Percentiles rank a stretch among this genome's conserved stretches.
These are phyloP conservation scores for Rhinogobius similis DNA, from an alignment of 2,113 vertebrate genomes.

Conservation along the genomic window DNA sequence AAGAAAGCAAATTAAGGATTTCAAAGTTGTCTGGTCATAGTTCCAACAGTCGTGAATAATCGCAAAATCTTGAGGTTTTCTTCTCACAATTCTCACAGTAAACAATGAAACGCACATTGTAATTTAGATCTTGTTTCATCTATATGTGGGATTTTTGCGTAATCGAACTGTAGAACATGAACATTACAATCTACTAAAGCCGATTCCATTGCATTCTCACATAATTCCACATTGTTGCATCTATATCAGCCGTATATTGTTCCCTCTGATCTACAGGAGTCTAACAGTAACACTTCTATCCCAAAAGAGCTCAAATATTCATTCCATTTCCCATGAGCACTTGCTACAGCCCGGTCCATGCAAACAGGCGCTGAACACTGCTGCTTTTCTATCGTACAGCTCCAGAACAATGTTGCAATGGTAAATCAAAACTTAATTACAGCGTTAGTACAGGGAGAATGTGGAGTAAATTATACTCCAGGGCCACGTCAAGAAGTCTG, in stretches of 20 bases:
- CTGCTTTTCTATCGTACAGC: conserved; percentile 51
- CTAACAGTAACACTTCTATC: conserved; percentile 51
- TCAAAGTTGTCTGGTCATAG: no score
- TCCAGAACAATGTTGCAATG: conserved; percentile 49
- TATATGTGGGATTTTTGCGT: no score
- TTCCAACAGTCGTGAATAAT: no score
- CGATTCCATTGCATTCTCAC: not conserved
- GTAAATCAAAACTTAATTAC: conserved; percentile 57
- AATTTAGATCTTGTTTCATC: no score
- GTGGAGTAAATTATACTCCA: conserved; percentile 50
- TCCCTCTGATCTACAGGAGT: conserved; percentile 9
- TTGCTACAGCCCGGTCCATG: conserved; percentile 6
- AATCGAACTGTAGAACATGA: no score
- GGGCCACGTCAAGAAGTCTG: conserved; percentile 54
- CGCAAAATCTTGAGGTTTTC: no score
- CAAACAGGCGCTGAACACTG: conserved; percentile 28
- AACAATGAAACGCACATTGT: no score
- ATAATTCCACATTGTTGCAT: not conserved
- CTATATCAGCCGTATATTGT: conserved; percentile 17
- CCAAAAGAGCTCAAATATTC: conserved; percentile 37
- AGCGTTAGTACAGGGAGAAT: conserved; percentile 44
- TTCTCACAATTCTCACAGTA: no score
- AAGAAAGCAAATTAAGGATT: no score
- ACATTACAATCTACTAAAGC: not conserved
- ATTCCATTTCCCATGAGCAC: conserved; percentile 58